Evolutionary conservation across 2,888 invertebrate species (phyloP).

Genomic region (Pyralis farinalis): DNA sequence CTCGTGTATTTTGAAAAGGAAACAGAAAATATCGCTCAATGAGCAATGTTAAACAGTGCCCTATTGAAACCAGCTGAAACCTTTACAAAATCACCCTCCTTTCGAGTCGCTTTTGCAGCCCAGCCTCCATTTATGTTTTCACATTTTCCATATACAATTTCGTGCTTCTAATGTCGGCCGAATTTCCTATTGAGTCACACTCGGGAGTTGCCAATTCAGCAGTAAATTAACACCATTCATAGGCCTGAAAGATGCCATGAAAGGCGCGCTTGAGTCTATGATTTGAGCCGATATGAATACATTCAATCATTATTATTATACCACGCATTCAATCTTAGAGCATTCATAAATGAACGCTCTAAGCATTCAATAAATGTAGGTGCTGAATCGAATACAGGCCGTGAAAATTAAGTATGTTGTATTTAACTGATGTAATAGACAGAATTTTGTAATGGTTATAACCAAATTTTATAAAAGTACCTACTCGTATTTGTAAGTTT

Average conservation of each 20-base stretch:
- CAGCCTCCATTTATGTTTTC: conserved; percentile 68
- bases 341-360: too few relatives aligned
- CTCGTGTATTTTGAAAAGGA: conserved; percentile 55
- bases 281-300: conserved; percentile 18
- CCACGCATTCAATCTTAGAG: too few relatives aligned
- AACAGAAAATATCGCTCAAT: conserved; percentile 70
- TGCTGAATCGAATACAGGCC: conserved; percentile 4
- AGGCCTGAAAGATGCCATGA: conserved; percentile 34
- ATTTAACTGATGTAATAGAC: conserved; percentile 8
- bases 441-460: too few relatives aligned
- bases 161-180: conserved; percentile 52
- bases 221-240: conserved; percentile 72
- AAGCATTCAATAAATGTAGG: too few relatives aligned
- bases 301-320: too few relatives aligned
- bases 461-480: too few relatives aligned
- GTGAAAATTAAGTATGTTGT: conserved; percentile 3
- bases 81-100: conserved; percentile 76
- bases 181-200: conserved; percentile 63
- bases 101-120: conserved; percentile 62
- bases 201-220: conserved; percentile 58
- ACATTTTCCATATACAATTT: conserved; percentile 73
- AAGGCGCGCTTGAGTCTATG: conserved; percentile 24
- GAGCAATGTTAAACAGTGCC: conserved; percentile 73
- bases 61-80: conserved; percentile 67
- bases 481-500: too few relatives aligned